A percentile compares a stretch with the other conserved stretches of the same genome.
These are phyloP conservation scores for Apis cerana DNA, from an alignment of 1,140 invertebrate genomes.

Conservation along the genomic window DNA sequence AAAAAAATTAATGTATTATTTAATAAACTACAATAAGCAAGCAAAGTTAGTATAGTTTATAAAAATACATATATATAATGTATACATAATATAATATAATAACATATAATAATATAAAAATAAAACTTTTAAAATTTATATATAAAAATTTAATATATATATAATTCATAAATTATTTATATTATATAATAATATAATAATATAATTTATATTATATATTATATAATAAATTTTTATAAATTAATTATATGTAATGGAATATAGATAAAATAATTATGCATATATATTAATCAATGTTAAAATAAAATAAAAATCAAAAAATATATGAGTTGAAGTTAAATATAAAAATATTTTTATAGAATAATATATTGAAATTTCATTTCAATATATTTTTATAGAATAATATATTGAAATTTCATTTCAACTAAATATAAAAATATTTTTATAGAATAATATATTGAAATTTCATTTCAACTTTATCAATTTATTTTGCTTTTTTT, in stretches of 20 bases:
- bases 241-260: background rate
- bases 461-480: background rate
- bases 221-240: slow-evolving; percentile 1
- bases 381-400: background rate
- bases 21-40: background rate
- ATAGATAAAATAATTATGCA: background rate
- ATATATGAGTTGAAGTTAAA: background rate
- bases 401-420: background rate
- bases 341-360: background rate
- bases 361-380: background rate
- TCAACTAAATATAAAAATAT: background rate
- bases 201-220: background rate
- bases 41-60: background rate
- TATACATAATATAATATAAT: background rate
- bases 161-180: background rate
- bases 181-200: background rate
- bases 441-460: slow-evolving; percentile 2
- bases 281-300: background rate
- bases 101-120: background rate
- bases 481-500: slow-evolving; percentile 28
- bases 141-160: background rate
- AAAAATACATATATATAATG: background rate
- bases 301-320: background rate
- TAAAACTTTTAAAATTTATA: background rate
- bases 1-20: too few relatives aligned